Conservation (phyloP, 2,113 vertebrate genomes). For the Athene noctua region DNA sequence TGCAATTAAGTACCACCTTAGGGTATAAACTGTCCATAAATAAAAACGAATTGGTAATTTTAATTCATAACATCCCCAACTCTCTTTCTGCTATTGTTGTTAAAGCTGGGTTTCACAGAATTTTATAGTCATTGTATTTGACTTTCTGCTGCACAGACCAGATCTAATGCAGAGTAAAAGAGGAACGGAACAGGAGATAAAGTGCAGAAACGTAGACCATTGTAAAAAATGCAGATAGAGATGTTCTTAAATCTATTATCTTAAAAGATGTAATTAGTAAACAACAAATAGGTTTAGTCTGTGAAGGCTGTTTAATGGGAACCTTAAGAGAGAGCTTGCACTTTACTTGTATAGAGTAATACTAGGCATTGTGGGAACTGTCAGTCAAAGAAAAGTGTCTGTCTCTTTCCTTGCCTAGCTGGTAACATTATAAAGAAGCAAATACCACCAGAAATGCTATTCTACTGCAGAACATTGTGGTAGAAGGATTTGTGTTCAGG, state of each 20-base stretch:
- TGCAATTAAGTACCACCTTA: neutral
- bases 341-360: neutral
- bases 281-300: neutral
- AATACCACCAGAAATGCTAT: neutral
- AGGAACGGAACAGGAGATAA: neutral
- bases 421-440: neutral
- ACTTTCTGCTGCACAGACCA: neutral
- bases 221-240: neutral
- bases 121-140: neutral
- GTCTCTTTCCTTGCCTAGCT: neutral
- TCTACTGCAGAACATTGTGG: neutral
- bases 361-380: neutral
- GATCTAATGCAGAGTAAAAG: neutral
- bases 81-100: neutral
- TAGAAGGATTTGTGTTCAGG: neutral
- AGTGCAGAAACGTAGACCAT: neutral
- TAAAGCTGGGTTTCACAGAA: neutral
- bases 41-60: neutral
- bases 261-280: neutral
- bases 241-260: neutral
- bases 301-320: neutral
- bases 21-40: neutral
- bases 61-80: neutral
- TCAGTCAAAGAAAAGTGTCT: neutral
- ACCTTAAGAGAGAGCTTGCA: neutral